Base-by-base conservation (phyloP, 2,113 vertebrate species). In the Cottus gobio region DNA sequence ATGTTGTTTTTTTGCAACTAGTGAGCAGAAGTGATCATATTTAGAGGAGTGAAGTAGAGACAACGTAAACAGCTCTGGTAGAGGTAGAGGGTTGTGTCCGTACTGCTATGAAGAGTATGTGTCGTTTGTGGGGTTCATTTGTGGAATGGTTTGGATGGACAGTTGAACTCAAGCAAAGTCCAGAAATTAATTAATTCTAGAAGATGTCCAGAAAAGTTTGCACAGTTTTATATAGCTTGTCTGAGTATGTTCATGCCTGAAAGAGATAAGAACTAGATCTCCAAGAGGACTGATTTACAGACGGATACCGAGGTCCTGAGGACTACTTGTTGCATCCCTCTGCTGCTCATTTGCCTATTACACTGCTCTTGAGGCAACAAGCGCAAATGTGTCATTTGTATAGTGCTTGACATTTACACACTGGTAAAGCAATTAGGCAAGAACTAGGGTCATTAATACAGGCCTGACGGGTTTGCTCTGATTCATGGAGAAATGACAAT, bases 341-440 rank as follows among this genome's bases (percentile, higher is more conserved):
- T 7, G 4, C 74, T 69, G 72, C 77, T 89, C 79, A 71, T 89
- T 90, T 86, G 56, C 73, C 84, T 82, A 82, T 86, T 83, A 71
- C 75, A 24, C 82, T 39, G 72, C 82, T 87, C 90, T 90, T 68
- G 77, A 91, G 79, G 86, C 71, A 82, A 78, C 81, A 61, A 83
- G 74, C 64, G 83, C 75, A 67, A 85, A 79, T 72, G 72, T 72
- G 37, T 75, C 83, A 84, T 92, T 91, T 91, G 85, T 91, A 88
- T 63, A 76, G 74, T 76, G 80, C 90, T 92, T 92, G 93, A 93
- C 93, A 93, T 93, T 94, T 92, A 90, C 84, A 89, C 87, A 88
- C 81, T 78, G 74, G 76, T 65, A 89, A 91, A 80, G 87, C 85
- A 94, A 92, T 93, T 93, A 94, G 91, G 87, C 64, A 77, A 75